Evolutionary conservation across 1,140 invertebrate species (phyloP).

Genomic region (Oscheius sp.): DNA sequence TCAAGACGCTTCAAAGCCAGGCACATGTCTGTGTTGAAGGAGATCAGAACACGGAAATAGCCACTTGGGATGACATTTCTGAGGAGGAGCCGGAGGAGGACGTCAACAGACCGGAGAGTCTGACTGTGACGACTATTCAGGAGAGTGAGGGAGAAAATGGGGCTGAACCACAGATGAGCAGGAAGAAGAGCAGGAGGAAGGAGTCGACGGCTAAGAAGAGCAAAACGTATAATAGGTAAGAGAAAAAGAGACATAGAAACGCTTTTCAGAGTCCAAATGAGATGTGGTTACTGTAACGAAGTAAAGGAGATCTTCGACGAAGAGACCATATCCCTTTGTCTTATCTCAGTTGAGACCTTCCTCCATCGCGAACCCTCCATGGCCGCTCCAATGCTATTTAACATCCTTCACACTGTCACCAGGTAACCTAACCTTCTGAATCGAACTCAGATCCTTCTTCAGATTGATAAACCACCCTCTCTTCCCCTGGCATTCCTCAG

Average conservation of each 20-base stretch:
- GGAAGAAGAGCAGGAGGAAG: neutral
- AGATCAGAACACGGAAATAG: conserved; percentile 22
- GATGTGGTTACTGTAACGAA: conserved; percentile 30
- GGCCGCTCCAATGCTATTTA: conserved; percentile 85
- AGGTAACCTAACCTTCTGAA: too few species aligned
- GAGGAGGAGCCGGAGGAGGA: conserved; percentile 17
- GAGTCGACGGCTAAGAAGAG: conserved; percentile 3
- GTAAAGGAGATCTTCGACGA: conserved; percentile 88
- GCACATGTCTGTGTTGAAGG: conserved; percentile 22
- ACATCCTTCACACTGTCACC: conserved; percentile 77
- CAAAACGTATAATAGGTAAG: conserved; percentile 11
- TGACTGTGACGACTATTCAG: conserved; percentile 35
- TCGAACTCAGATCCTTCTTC: conserved; percentile 39
- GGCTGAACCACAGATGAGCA: neutral
- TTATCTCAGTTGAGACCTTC: conserved; percentile 88
- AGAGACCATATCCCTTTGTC: conserved; percentile 89
- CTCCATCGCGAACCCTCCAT: conserved; percentile 88
- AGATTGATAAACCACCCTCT: conserved; percentile 59
- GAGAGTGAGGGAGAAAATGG: conserved; percentile 8
- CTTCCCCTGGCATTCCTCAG: conserved; percentile 75
- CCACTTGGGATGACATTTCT: conserved; percentile 9
- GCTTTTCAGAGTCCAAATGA: conserved; percentile 14
- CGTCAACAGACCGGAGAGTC: conserved; percentile 26
- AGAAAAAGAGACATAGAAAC: neutral
- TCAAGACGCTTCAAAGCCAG: conserved; percentile 80